Base-by-base conservation (phyloP, 2,888 invertebrate genomes). In the Sinhomidia bicolor region DNA sequence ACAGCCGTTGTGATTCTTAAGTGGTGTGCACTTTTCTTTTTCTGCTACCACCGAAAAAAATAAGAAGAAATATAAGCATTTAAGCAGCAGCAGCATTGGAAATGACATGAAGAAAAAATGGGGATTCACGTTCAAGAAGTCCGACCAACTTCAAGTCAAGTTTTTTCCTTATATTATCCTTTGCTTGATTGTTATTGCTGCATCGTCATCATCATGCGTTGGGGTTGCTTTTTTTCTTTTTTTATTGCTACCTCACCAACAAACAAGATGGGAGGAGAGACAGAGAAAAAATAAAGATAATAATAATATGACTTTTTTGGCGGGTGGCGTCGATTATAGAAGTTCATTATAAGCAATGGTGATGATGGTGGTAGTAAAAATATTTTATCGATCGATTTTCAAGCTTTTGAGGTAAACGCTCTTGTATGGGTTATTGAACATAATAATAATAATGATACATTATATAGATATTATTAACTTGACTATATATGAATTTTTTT, bases 141-240 rank as follows among this genome's bases (percentile, higher is more conserved):
- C n/a, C n/a, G n/a, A n/a, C n/a, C n/a, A n/a, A n/a, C n/a, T n/a
- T n/a, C n/a, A 14, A 36, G 41, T 41, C 68, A 3, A 36, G 44
- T 12, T 32, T n/a, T 26, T 62, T 32, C 36, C n/a, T n/a, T n/a
- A n/a, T n/a, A n/a, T n/a, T n/a, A n/a, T n/a, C n/a, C n/a, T n/a
- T n/a, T 44, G 41, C 76, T n/a, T 85, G 85, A 85, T 85, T 85
- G 85, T 85, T 85, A 85, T 85, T 85, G 79, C 79, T 29, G 47
- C 82, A 10, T n/a, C n/a, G n/a, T n/a, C n/a, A n/a, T n/a, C n/a
- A n/a, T n/a, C n/a, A n/a, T n/a, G n/a, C n/a, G n/a, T 54, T 36
- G 62, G 44, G 81, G 81, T 20, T 80, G 32, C 62, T 80, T 60
- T 60, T n/a, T n/a, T n/a, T n/a, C n/a, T n/a, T n/a, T n/a, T n/a